Evolutionary conservation across 2,113 vertebrate genomes (phyloP).

Genomic region (Coturnix japonica): DNA sequence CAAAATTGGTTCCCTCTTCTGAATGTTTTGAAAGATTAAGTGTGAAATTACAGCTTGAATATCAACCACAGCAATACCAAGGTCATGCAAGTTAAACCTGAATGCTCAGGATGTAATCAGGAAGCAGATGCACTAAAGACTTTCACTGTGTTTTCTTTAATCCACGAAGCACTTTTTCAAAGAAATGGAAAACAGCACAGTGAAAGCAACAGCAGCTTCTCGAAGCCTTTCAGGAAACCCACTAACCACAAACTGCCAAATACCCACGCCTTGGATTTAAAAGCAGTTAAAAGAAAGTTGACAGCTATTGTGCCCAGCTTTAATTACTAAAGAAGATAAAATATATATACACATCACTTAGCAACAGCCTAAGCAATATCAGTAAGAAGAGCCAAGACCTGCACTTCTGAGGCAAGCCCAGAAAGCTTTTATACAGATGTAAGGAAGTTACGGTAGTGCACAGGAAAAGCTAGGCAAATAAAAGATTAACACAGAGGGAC

Average conservation of each 20-base stretch:
- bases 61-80: constrained; percentile 32
- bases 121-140: not conserved
- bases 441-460: not conserved
- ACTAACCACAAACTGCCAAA: not conserved
- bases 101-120: not conserved
- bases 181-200: not conserved
- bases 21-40: constrained; percentile 60
- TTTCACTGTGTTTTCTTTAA: not conserved
- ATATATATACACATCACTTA: not conserved
- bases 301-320: not conserved
- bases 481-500: not conserved
- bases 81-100: not conserved
- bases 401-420: not conserved
- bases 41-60: constrained; percentile 34
- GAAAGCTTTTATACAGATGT: not conserved
- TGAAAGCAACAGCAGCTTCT: not conserved
- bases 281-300: not conserved
- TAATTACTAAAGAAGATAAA: not conserved
- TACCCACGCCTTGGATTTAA: not conserved
- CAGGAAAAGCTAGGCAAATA: not conserved
- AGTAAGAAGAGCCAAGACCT: not conserved
- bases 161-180: not conserved
- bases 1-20: constrained; percentile 44
- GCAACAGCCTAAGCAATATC: not conserved
- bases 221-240: not conserved